Evolutionary conservation across 2,113 vertebrate genomes (phyloP), one percentile per base, ranked within the genome.

Genomic region (Antechinus flavipes): DNA sequence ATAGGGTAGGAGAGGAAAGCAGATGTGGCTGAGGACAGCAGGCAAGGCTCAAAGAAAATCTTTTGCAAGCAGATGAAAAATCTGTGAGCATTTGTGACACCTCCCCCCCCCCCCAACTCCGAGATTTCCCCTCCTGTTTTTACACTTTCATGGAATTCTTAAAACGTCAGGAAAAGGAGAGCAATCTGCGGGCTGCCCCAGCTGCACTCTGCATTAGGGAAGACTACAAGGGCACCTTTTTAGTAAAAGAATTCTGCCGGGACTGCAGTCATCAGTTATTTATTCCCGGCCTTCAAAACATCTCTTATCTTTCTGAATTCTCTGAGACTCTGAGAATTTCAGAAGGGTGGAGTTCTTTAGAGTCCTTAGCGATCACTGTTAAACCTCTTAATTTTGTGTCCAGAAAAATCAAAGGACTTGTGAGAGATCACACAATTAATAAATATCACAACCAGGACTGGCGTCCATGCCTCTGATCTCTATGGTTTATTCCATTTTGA

Each of bases 381-480:
- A 84, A 84, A 23, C n/a, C 16, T 7, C n/a, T 84, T 42, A 23
- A 46, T 50, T 84, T 96, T 90, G 55, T 2, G 3, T 84, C 54
- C 91, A 52, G 94, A 96, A 91, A 93, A 61, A 96, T 54, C 94
- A 35, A 68, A 53, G 22, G n/a, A 95, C 90, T 96, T 92, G 96
- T n/a, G 94, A 97, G 97, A 96, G 98, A 95, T 98, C 96, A 97
- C 93, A 54, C 56, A 68, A 93, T 76, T 76, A 92, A 58, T 92
- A 90, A 2, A 52, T 89, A 49, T 91, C 2, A 92, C 92, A 52
- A 56, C 90, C 26, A 5, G 89, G 91, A 10, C 89, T 76, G 23
- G 9, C 27, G 10, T 26, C 46, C 90, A 52, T 25, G 30, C 50
- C 91, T 90, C 14, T 46, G 68, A 84, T 84, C 16, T 42, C 7